Evolutionary conservation across 2,888 invertebrate genomes (phyloP).

Genomic region (Platycnemis pennipes): DNA sequence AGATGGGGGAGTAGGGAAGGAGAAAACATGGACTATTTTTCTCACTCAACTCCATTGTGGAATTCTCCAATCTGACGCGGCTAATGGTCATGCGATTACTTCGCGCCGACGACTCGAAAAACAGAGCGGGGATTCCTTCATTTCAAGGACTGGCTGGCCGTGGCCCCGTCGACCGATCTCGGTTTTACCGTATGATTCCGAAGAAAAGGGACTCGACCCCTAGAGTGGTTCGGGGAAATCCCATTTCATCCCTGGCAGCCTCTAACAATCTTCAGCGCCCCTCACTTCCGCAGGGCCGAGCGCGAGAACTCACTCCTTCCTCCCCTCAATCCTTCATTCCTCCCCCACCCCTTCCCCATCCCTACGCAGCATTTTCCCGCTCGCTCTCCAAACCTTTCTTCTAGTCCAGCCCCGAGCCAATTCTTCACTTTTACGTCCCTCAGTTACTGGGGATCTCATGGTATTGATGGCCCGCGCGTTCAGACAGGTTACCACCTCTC

Average conservation of each 20-base stretch:
- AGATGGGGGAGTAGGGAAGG: not conserved
- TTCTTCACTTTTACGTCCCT: slow-evolving; percentile 24
- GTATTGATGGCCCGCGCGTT: not conserved
- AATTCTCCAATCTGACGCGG: not conserved
- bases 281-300: not conserved
- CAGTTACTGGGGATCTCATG: not conserved
- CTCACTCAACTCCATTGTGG: not conserved
- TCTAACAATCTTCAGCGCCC: not conserved
- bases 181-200: not conserved
- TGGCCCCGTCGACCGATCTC: not conserved
- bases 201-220: not conserved
- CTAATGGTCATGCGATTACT: not conserved
- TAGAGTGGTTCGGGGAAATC: not conserved
- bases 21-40: not conserved
- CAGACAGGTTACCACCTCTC: not conserved
- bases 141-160: not conserved
- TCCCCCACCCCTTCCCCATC: not conserved
- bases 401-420: not conserved
- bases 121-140: not conserved
- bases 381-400: slow-evolving; percentile 1
- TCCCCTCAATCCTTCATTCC: not conserved
- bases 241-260: not conserved
- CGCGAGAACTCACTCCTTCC: not conserved
- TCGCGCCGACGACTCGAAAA: not conserved
- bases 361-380: not conserved